Conservation (phyloP, 2,113 vertebrate genomes). For the Petrocephalus zakoni region DNA sequence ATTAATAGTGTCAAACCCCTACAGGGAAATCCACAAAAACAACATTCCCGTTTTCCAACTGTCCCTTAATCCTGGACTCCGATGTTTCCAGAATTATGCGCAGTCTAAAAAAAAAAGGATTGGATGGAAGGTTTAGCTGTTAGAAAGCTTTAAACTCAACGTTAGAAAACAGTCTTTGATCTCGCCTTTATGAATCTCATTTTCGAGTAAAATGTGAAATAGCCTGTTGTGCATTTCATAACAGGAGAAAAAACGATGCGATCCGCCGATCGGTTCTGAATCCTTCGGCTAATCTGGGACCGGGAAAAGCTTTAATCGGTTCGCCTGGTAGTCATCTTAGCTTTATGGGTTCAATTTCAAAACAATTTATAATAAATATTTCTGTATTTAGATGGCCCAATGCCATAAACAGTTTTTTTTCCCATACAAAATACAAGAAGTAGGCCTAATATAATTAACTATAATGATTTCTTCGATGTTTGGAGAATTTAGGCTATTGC, state of each 20-base stretch:
- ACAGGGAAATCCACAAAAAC: background rate
- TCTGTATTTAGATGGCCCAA: background rate
- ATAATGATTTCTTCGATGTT: background rate
- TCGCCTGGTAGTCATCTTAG: too few relatives aligned
- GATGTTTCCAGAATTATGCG: background rate
- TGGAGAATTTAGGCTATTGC: background rate
- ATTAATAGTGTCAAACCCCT: background rate
- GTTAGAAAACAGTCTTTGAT: background rate
- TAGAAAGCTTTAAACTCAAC: background rate
- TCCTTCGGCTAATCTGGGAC: too few relatives aligned
- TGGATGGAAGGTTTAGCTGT: background rate
- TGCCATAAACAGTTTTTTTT: background rate
- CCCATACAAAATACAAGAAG: background rate
- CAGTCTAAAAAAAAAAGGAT: background rate
- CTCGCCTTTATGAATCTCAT: background rate
- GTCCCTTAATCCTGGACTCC: background rate
- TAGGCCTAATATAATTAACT: background rate
- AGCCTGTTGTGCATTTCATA: too few relatives aligned
- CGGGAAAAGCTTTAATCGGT: too few relatives aligned
- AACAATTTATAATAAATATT: background rate
- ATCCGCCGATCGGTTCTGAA: too few relatives aligned
- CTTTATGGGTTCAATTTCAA: background rate
- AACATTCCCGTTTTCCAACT: background rate
- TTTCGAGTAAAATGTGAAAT: too few relatives aligned
- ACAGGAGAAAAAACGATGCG: too few relatives aligned